Evolutionary conservation across 2,888 invertebrate species (phyloP).

Genomic region (Spilosoma lubricipeda): DNA sequence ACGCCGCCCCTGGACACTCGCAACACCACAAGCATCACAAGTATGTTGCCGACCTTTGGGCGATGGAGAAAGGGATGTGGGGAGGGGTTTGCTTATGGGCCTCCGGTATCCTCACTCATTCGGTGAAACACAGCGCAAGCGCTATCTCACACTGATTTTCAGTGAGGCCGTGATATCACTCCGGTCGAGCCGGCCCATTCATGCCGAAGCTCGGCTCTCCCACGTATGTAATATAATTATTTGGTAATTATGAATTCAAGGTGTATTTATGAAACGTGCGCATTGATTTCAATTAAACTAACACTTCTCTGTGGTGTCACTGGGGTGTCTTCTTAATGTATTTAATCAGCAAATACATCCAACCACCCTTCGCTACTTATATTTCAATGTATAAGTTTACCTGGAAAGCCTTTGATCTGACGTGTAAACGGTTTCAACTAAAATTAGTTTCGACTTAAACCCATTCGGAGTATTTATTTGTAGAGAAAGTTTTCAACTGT

Average conservation of each 20-base stretch:
- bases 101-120: too few species aligned
- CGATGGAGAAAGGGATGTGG: too few species aligned
- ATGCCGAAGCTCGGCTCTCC: too few species aligned
- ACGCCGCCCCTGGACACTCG: too few species aligned
- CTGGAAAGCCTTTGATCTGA: constrained; percentile 6
- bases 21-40: too few species aligned
- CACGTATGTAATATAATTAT: background rate
- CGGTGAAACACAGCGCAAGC: too few species aligned
- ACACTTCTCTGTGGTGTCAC: too few species aligned
- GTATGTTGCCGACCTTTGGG: too few species aligned
- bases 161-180: too few species aligned
- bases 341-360: constrained; percentile 17
- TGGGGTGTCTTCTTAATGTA: constrained; percentile 7
- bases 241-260: constrained; percentile 13
- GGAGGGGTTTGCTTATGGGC: too few species aligned
- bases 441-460: constrained; percentile 11
- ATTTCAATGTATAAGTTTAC: constrained; percentile 4
- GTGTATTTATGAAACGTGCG: constrained; percentile 9
- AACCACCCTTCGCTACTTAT: background rate
- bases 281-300: constrained; percentile 19
- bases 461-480: background rate
- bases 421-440: constrained; percentile 7
- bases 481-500: background rate
- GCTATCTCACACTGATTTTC: too few species aligned
- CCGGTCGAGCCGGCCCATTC: too few species aligned